A percentile compares a stretch with the other conserved stretches of the same genome.
These are phyloP conservation scores for Hyaena hyaena DNA, from an alignment of 2,113 vertebrate species.

Conservation along the genomic window DNA sequence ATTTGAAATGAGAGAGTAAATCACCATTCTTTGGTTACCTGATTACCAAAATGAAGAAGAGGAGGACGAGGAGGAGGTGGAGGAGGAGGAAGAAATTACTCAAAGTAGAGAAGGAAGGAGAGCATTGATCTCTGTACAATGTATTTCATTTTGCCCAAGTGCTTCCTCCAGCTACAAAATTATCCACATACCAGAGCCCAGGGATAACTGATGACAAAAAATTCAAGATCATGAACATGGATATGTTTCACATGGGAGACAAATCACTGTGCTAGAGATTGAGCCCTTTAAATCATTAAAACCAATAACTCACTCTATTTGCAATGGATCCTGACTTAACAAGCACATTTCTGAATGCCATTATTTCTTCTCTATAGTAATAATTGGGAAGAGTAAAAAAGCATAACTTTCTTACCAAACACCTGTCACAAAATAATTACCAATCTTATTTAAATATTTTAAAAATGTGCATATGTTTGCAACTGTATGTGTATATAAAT, in stretches of 20 bases:
- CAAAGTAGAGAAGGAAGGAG: background rate
- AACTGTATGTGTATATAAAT: background rate
- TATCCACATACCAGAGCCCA: background rate
- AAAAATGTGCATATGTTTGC: background rate
- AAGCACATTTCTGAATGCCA: background rate
- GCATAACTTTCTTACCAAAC: background rate
- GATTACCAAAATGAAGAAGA: background rate
- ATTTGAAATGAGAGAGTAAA: background rate
- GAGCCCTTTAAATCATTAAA: background rate
- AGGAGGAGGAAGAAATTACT: background rate
- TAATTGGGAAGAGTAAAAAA: background rate
- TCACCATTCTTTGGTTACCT: background rate
- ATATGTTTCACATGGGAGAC: background rate
- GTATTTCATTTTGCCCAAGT: background rate
- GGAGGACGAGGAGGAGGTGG: background rate
- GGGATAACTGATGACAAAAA: background rate
- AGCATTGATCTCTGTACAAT: background rate
- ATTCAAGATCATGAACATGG: background rate
- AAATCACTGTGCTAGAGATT: background rate
- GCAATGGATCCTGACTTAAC: background rate
- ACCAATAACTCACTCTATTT: background rate
- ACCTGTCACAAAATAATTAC: constrained; percentile 23
- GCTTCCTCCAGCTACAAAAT: background rate
- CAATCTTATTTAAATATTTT: background rate
- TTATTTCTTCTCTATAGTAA: background rate